Percentiles rank a stretch among this genome's conserved stretches.
phyloP scores from a whole-genome alignment of 1,140 invertebrate genomes.

The Drosophila bocki region DNA sequence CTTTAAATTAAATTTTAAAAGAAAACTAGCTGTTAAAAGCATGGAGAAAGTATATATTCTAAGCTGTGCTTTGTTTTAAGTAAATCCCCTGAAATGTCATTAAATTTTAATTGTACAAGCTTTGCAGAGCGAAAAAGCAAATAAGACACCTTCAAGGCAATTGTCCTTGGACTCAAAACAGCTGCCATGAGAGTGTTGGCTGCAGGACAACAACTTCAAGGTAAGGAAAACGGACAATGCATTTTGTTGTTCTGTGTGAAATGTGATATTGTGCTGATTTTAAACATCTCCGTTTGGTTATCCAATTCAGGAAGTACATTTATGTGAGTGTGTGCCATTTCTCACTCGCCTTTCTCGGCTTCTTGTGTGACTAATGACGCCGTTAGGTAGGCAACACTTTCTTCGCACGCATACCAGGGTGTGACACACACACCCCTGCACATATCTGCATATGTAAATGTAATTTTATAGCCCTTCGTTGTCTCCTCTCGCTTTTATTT shows the following conservation, averaged over 20 bases:
- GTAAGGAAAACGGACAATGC: slow-evolving; percentile 11
- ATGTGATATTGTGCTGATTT: slow-evolving; percentile 19
- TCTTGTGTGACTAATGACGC: slow-evolving; percentile 50
- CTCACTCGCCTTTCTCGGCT: slow-evolving; percentile 16
- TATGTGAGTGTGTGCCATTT: slow-evolving; percentile 31
- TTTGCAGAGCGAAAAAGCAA: slow-evolving; percentile 1
- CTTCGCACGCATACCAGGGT: slow-evolving; percentile 14
- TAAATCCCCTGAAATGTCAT: slow-evolving; percentile 3
- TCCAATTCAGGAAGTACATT: slow-evolving; percentile 31
- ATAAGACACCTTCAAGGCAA: slow-evolving; percentile 5
- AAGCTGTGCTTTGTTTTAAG: not conserved
- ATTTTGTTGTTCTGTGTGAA: slow-evolving; percentile 6
- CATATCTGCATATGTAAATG: slow-evolving; percentile 48
- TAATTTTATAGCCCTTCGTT: slow-evolving; percentile 49
- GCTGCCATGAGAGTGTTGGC: not conserved
- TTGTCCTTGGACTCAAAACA: slow-evolving; percentile 22
- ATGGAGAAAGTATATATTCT: not conserved
- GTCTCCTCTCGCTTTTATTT: slow-evolving; percentile 7
- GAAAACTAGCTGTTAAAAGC: not conserved
- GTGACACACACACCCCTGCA: slow-evolving; percentile 11
- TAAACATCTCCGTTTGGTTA: slow-evolving; percentile 26
- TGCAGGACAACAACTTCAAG: slow-evolving; percentile 5
- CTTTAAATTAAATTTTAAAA: not conserved
- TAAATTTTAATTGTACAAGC: slow-evolving; percentile 5
- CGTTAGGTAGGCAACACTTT: slow-evolving; percentile 71